Base-by-base conservation (phyloP, 2,113 vertebrate genomes). In the Chrysochloris asiatica region DNA sequence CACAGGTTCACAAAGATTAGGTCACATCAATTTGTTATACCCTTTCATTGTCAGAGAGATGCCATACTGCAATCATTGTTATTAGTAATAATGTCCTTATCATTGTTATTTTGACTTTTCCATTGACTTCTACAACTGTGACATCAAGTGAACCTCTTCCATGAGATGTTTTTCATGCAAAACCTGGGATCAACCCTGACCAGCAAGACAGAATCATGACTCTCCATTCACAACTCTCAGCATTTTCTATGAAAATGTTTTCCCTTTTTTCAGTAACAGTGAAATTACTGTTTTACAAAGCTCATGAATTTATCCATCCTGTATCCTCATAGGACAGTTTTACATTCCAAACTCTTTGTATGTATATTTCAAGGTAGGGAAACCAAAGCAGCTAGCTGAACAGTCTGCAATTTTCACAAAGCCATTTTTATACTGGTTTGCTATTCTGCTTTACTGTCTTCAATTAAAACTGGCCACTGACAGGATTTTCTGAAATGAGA, bases 401-500 rank as follows among this genome's bases (percentile, higher is more conserved):
- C n/a, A 80, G 38, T 78, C 86, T 90, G 71, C 61, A 92, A 78
- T 72, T 92, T 83, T 92, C 73, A 82, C 88, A 93, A 87, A 91
- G 47, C 56, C 45, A 24, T 75, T 73, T 36, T n/a, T 47, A 61
- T 16, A 50, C 12, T 69, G 83, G 4, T 30, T 84, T 82, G 38
- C 69, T 76, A 71, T 89, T 86, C 30, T 10, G n/a, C 43, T 78
- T 77, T 21, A 13, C 71, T 86, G n/a, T 82, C 52, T 69, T 67
- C 4, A 3, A 81, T 93, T 88, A 75, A 95, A 95, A 26, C 61
- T 30, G 82, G 26, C 47, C 73, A 1, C 63, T 67, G 76, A 83
- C 10, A 77, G 52, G 41, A 87, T 91, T 87, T 83, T 50, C 79
- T 80, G 61, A 87, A 94, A 96, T 94, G 92, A 90, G 86, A 28